Base-by-base conservation (phyloP, 2,888 invertebrate genomes). In the Amiota communis region DNA sequence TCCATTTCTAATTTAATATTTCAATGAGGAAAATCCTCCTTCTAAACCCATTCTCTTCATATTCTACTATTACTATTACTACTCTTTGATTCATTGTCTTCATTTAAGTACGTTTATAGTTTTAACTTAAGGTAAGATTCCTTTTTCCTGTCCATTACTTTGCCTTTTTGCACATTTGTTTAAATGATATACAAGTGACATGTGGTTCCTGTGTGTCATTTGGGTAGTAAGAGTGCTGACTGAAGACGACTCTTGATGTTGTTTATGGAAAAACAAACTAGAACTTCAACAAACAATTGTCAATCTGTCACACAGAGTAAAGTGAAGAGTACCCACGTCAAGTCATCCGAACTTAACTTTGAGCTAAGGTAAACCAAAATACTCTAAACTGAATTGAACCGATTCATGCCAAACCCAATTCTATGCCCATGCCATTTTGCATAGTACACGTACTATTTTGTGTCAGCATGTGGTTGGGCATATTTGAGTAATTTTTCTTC, bases 271-370 rank as follows among this genome's bases (percentile, higher is more conserved):
- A 67, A 67, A 49, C 36, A 36, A 36, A 36, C 36, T 36, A 36
- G 6, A 36, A 36, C 36, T 36, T 36, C 8, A 36, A 36, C 36
- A 36, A 36, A 36, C 49, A 67, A 67, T 67, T 67, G 49, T 20
- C 49, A 49, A 67, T 20, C 13, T 67, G 67, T 68, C 67, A 68
- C 20, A 17, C 13, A 53, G 53, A 53, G 48, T 65, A 20, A 68
- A 68, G 67, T 63, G 63, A 68, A 49, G 65, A 67, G 49, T 68
- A 53, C 51, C 67, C 65, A 49, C 20, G 36, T 63, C 63, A 63
- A 63, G n/a, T 46, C 36, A 36, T 12, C 15, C 9, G 15, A 57
- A 57, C 57, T 57, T 36, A 36, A 36, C 36, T 36, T 36, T 36
- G 36, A 36, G 36, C 36, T 36, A 4, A 36, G 6, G 36, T 36